A percentile compares a stretch with the other conserved stretches of the same genome.
phyloP scores from a whole-genome alignment of 2,113 vertebrate species.

The Anoplopoma fimbria region DNA sequence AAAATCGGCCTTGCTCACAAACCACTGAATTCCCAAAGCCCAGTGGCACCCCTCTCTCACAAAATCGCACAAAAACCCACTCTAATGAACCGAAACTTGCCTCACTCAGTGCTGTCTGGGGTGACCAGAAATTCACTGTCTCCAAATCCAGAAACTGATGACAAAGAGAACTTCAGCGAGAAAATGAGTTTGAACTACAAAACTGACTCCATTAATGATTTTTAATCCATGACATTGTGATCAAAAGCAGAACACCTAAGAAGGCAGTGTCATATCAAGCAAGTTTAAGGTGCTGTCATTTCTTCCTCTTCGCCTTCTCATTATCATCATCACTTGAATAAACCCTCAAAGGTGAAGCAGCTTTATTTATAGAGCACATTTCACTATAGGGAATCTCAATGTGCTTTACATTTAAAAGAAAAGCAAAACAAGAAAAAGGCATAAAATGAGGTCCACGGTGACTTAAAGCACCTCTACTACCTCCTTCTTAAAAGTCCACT shows the following conservation, averaged over 20 bases:
- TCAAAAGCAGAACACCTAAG: neutral
- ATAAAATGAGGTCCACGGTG: neutral
- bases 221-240: neutral
- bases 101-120: neutral
- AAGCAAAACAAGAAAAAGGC: neutral
- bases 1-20: conserved; percentile 21
- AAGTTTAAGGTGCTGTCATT: neutral
- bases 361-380: neutral
- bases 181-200: neutral
- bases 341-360: neutral
- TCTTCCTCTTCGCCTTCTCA: neutral
- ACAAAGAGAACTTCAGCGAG: neutral
- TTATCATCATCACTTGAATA: neutral
- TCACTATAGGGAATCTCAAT: neutral
- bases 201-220: conserved; percentile 5
- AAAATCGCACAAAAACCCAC: neutral
- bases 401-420: neutral
- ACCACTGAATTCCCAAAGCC: neutral
- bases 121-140: neutral
- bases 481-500: neutral
- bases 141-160: neutral
- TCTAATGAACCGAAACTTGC: neutral
- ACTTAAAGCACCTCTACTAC: neutral
- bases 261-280: neutral
- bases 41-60: neutral